Evolutionary conservation across 2,113 vertebrate genomes (phyloP).

Genomic region (Telmatochromis sp.): DNA sequence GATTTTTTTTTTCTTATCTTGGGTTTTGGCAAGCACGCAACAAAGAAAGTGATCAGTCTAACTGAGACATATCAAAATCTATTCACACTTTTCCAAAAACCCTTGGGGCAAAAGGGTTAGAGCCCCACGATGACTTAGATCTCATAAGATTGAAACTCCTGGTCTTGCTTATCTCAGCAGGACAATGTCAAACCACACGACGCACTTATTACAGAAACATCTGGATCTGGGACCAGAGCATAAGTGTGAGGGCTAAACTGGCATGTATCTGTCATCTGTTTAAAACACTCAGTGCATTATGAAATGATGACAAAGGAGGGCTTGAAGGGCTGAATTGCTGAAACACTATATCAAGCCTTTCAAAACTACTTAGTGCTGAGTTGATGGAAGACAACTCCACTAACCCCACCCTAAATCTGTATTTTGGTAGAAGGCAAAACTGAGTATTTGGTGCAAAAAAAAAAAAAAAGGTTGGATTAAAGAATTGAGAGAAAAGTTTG

Average conservation of each 20-base stretch:
- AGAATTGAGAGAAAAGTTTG: background rate
- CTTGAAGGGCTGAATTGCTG: background rate
- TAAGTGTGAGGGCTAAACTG: background rate
- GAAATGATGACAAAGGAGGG: background rate
- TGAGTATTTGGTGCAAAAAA: background rate
- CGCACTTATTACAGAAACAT: background rate
- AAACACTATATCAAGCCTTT: background rate
- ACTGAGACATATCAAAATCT: background rate
- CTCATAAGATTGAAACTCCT: background rate
- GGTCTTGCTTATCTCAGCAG: background rate
- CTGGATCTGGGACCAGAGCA: background rate
- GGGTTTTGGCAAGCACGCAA: background rate
- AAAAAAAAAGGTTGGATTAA: background rate
- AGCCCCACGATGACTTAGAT: background rate
- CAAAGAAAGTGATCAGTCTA: background rate
- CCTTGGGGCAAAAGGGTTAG: background rate
- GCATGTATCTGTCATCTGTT: background rate
- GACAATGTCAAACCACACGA: background rate
- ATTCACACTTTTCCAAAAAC: background rate
- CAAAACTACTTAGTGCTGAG: background rate
- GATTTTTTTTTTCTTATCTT: background rate
- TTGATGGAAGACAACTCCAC: background rate
- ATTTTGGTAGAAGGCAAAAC: background rate
- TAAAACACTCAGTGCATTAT: background rate
- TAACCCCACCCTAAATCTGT: background rate